Evolutionary conservation across 2,113 vertebrate genomes (phyloP).

Genomic region (Caretta caretta): DNA sequence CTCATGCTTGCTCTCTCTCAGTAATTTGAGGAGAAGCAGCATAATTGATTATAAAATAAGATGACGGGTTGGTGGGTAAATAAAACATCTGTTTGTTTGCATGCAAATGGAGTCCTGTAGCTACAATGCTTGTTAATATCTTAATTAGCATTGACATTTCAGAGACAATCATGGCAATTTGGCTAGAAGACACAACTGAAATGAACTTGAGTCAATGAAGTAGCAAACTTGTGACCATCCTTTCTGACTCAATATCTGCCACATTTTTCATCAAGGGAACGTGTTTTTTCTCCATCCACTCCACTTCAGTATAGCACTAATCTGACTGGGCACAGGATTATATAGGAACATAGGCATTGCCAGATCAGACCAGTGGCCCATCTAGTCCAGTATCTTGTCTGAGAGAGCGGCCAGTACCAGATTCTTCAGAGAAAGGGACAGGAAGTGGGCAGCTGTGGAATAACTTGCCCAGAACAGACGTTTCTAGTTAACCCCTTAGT

Average conservation of each 20-base stretch:
- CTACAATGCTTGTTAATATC: constrained; percentile 12
- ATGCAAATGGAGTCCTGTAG: constrained; percentile 46
- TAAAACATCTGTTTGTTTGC: constrained; percentile 47
- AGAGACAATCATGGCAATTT: constrained; percentile 29
- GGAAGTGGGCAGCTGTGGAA: background rate
- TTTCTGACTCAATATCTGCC: background rate
- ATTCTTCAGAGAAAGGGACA: background rate
- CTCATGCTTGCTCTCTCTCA: background rate
- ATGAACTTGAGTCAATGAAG: background rate
- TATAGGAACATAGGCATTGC: background rate
- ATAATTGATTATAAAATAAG: constrained; percentile 31
- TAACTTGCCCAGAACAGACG: background rate
- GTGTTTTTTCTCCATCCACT: background rate
- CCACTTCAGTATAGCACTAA: fast-evolving
- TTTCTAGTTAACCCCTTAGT: background rate
- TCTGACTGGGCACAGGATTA: fast-evolving
- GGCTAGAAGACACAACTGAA: constrained; percentile 9
- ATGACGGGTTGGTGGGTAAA: constrained; percentile 47
- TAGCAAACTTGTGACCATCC: constrained; percentile 2
- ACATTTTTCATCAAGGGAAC: background rate
- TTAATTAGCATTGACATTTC: constrained; percentile 59
- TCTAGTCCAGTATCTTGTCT: background rate
- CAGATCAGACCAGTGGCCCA: background rate
- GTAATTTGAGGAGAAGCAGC: background rate
- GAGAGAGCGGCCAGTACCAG: background rate